phyloP scores from a whole-genome alignment of 1,140 invertebrate species.

The Pogonomyrmex barbatus region DNA sequence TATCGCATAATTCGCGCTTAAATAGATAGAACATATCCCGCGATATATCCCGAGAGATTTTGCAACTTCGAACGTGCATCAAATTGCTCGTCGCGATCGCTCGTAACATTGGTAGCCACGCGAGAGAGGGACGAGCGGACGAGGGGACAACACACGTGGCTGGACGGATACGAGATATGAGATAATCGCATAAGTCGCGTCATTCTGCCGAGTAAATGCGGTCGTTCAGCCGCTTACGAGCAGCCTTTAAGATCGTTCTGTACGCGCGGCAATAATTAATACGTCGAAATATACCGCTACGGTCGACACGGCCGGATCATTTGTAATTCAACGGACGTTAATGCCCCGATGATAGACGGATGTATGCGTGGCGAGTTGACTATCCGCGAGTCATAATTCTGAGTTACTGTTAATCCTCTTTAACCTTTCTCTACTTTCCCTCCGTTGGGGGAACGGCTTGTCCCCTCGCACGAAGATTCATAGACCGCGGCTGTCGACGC shows the following conservation, averaged over 20 bases:
- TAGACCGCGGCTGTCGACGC: constrained; percentile 35
- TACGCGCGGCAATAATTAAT: constrained; percentile 64
- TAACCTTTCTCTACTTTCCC: constrained; percentile 69
- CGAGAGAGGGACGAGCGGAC: not conserved
- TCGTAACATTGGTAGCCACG: not conserved
- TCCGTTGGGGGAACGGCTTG: not conserved
- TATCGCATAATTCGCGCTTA: not conserved
- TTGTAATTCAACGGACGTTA: constrained; percentile 66
- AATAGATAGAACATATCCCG: constrained; percentile 28
- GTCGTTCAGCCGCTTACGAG: not conserved
- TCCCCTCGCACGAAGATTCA: constrained; percentile 43
- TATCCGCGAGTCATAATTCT: constrained; percentile 66
- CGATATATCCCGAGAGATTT: not conserved
- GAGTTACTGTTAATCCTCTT: constrained; percentile 72
- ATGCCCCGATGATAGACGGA: constrained; percentile 67
- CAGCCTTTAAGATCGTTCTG: constrained; percentile 8
- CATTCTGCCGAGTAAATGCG: not conserved
- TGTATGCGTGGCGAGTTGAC: constrained; percentile 54
- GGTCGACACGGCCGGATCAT: constrained; percentile 47
- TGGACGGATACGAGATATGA: not conserved
- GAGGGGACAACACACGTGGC: not conserved
- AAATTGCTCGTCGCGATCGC: constrained; percentile 9
- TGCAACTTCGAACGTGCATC: not conserved
- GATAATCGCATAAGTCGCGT: not conserved
- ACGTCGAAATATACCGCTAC: constrained; percentile 59